Evolutionary conservation across 2,113 vertebrate genomes (phyloP).

Genomic region (Rafetus swinhoei): DNA sequence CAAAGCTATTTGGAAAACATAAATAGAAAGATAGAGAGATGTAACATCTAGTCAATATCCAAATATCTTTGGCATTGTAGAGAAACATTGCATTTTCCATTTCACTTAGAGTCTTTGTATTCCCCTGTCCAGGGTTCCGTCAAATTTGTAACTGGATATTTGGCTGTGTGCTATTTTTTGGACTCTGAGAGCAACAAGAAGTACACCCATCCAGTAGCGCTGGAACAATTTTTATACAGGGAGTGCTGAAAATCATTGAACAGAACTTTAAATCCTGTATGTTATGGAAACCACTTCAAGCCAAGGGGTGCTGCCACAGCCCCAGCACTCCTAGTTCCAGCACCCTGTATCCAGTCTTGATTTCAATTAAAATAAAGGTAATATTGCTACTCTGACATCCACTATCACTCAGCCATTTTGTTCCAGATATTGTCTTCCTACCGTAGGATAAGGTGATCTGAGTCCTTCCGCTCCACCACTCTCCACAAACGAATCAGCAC

Average conservation of each 20-base stretch:
- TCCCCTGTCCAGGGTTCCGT: slow-evolving; percentile 27
- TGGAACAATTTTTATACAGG: too few relatives aligned
- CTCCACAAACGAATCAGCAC: neutral
- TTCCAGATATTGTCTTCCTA: neutral
- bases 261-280: too few relatives aligned
- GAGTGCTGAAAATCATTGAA: too few relatives aligned
- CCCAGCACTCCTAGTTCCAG: too few relatives aligned
- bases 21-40: neutral
- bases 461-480: neutral
- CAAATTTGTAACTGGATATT: neutral
- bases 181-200: neutral
- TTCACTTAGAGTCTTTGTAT: neutral
- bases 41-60: neutral
- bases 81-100: neutral
- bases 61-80: slow-evolving; percentile 1
- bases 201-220: too few relatives aligned
- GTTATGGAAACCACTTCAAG: too few relatives aligned
- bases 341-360: too few relatives aligned
- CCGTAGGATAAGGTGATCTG: neutral
- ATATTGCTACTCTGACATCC: neutral
- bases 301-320: too few relatives aligned
- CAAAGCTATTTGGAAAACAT: neutral
- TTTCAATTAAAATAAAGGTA: neutral
- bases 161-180: neutral
- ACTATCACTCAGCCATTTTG: neutral